Percentiles rank a stretch among this genome's conserved stretches.
These are phyloP conservation scores for Digitonthophagus gazella DNA, from an alignment of 2,888 invertebrate genomes.

Conservation along the genomic window DNA sequence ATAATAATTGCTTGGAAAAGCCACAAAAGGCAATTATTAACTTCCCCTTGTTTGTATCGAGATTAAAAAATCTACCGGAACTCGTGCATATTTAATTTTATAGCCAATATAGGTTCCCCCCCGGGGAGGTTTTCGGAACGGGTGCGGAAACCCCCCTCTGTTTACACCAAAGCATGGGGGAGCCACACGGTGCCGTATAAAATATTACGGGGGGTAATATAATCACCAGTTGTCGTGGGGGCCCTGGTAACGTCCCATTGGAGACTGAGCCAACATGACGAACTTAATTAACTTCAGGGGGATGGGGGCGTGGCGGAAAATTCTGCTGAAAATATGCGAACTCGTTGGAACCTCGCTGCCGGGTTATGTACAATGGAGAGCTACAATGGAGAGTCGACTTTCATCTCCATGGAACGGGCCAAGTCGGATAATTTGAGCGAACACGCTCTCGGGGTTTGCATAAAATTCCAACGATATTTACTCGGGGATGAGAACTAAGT, in stretches of 20 bases:
- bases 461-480: neutral
- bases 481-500: neutral
- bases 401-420: neutral
- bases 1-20: too few species aligned
- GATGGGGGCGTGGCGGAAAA: neutral
- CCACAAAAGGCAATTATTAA: neutral
- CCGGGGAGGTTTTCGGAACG: too few species aligned
- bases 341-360: neutral
- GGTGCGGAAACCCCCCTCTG: neutral
- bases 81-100: conserved; percentile 15
- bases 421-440: neutral
- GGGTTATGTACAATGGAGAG: neutral
- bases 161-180: neutral
- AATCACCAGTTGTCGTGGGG: conserved; percentile 18
- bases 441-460: neutral
- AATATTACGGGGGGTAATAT: conserved; percentile 15
- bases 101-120: conserved; percentile 12
- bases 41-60: conserved; percentile 6
- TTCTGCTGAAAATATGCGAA: conserved; percentile 7
- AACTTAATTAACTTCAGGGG: conserved; percentile 15
- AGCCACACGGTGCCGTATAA: conserved; percentile 4
- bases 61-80: conserved; percentile 8
- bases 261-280: conserved; percentile 16
- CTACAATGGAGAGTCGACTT: neutral
- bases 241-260: conserved; percentile 13